phyloP scores from a whole-genome alignment of 2,888 invertebrate genomes.

The Acleris cristana region DNA sequence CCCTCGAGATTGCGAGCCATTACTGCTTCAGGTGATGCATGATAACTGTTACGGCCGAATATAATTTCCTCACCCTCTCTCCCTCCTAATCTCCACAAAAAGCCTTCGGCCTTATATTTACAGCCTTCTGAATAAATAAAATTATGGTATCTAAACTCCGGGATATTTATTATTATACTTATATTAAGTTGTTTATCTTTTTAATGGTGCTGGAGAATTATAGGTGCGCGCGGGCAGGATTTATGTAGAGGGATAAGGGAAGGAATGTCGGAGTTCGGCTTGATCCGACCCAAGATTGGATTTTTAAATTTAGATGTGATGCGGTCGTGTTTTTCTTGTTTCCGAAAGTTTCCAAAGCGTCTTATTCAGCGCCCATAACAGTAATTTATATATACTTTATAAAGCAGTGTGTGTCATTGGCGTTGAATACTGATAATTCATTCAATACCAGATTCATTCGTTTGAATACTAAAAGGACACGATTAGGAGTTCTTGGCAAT shows the following conservation, averaged over 20 bases:
- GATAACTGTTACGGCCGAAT: constrained; percentile 84
- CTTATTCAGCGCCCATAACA: constrained; percentile 1
- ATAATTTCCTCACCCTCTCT: constrained; percentile 82
- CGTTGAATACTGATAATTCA: too few relatives aligned
- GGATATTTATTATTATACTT: constrained; percentile 82
- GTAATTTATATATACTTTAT: too few relatives aligned
- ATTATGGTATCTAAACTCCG: constrained; percentile 73
- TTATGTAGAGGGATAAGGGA: constrained; percentile 79
- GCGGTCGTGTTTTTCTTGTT: constrained; percentile 62
- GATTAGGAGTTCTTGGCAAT: neutral
- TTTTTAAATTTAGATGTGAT: constrained; percentile 81
- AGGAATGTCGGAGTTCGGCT: constrained; percentile 68
- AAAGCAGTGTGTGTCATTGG: too few relatives aligned
- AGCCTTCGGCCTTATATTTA: constrained; percentile 83
- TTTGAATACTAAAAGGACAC: too few relatives aligned
- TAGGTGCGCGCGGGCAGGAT: constrained; percentile 72
- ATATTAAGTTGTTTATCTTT: constrained; percentile 84
- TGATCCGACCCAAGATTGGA: constrained; percentile 75
- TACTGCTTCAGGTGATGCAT: constrained; percentile 84
- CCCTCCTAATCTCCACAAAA: constrained; percentile 81
- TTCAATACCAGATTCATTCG: too few relatives aligned
- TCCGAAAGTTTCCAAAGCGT: constrained; percentile 39
- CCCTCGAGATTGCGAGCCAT: constrained; percentile 83
- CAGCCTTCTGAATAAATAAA: constrained; percentile 83
- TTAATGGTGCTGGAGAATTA: constrained; percentile 80